Conservation (phyloP, 2,113 vertebrate genomes). For the Scortum barcoo region DNA sequence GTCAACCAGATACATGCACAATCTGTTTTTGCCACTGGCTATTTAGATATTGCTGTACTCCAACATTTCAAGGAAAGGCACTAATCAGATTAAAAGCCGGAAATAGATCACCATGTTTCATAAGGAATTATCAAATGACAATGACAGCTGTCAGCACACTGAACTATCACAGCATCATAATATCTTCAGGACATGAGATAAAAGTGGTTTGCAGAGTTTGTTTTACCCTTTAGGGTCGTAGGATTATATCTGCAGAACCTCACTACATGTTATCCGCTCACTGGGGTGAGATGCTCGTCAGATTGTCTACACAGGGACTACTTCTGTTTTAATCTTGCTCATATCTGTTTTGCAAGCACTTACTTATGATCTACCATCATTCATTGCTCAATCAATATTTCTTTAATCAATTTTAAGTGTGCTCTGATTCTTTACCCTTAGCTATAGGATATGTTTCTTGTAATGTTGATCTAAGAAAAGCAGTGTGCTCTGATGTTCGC, state of each 20-base stretch:
- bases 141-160: neutral
- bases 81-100: slow-evolving; percentile 33
- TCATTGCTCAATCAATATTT: neutral
- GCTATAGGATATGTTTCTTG: neutral
- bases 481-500: slow-evolving; percentile 1
- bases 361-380: neutral
- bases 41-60: slow-evolving; percentile 43
- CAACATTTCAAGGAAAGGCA: neutral
- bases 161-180: slow-evolving; percentile 5
- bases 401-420: neutral
- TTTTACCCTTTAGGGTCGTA: neutral
- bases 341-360: neutral
- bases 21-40: slow-evolving; percentile 31
- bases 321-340: neutral
- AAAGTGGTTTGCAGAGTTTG: neutral
- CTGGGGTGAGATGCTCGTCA: neutral
- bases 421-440: neutral
- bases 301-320: neutral
- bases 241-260: neutral
- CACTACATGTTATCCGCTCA: neutral
- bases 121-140: slow-evolving; percentile 44
- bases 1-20: slow-evolving; percentile 36
- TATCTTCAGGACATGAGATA: slow-evolving; percentile 9
- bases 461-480: neutral
- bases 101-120: slow-evolving; percentile 32